These are phyloP conservation scores for Lycia hirtaria DNA, from an alignment of 2,888 invertebrate genomes.

Conservation along the genomic window DNA sequence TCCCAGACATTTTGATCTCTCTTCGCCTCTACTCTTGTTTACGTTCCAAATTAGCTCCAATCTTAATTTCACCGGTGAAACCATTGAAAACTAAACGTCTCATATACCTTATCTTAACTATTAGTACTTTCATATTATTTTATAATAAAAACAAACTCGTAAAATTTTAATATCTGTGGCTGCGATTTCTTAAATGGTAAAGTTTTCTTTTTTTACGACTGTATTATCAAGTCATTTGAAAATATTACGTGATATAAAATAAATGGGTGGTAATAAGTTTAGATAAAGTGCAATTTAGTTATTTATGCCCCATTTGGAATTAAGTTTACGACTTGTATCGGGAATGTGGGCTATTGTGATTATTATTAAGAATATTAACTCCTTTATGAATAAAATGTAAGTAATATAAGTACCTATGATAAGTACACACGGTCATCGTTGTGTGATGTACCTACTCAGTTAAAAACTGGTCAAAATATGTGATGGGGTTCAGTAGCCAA, in stretches of 20 bases:
- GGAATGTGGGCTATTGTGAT: conserved; percentile 7
- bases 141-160: conserved; percentile 23
- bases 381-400: neutral
- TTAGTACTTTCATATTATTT: conserved; percentile 11
- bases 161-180: conserved; percentile 16
- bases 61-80: conserved; percentile 2
- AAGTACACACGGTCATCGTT: no score
- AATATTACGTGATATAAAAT: conserved; percentile 15
- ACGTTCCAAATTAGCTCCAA: neutral
- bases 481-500: no score
- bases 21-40: neutral
- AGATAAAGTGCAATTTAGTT: conserved; percentile 13
- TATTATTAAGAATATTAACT: neutral
- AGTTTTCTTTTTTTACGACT: conserved; percentile 24
- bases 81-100: conserved; percentile 1
- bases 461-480: no score
- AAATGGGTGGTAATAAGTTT: conserved; percentile 2
- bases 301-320: conserved; percentile 4
- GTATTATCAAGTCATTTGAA: conserved; percentile 21
- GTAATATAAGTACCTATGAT: no score
- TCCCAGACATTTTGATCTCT: neutral
- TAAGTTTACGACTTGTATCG: conserved; percentile 3
- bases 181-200: conserved; percentile 10
- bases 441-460: no score
- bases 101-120: conserved; percentile 9